A percentile compares a stretch with the other conserved stretches of the same genome.
These are phyloP conservation scores for Drosophila mimetica DNA, from an alignment of 2,888 invertebrate genomes.

Conservation along the genomic window DNA sequence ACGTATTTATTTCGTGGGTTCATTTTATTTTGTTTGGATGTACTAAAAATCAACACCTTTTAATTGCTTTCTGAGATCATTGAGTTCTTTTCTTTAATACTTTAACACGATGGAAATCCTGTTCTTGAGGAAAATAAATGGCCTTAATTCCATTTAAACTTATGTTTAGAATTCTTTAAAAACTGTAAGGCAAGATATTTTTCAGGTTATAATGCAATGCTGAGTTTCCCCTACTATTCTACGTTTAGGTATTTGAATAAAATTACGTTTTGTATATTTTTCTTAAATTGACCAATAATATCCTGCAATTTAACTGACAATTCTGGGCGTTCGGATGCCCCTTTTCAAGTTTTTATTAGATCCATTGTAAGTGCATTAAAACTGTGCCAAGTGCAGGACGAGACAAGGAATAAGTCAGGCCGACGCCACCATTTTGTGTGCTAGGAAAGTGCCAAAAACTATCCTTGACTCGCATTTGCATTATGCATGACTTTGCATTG, in stretches of 20 bases:
- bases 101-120: background rate
- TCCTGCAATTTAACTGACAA: background rate
- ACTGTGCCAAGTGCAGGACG: constrained; percentile 19
- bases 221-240: too few relatives aligned
- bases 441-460: constrained; percentile 37
- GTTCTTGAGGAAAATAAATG: background rate
- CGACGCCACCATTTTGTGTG: constrained; percentile 33
- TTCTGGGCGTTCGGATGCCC: background rate
- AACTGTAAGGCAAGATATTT: background rate
- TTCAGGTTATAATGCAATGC: too few relatives aligned
- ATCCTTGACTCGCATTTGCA: constrained; percentile 59
- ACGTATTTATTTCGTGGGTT: constrained; percentile 6
- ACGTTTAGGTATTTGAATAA: too few relatives aligned
- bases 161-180: background rate
- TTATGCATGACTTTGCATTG: constrained; percentile 62
- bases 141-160: background rate
- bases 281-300: too few relatives aligned
- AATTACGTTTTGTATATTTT: background rate
- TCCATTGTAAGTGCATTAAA: constrained; percentile 34
- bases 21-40: constrained; percentile 11
- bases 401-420: constrained; percentile 26
- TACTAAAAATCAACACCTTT: background rate
- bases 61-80: background rate
- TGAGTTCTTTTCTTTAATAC: background rate
- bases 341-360: constrained; percentile 1